Evolutionary conservation across 2,797 vertebrate species (phyloP).

Genomic region (Sebastes matsubarae): DNA sequence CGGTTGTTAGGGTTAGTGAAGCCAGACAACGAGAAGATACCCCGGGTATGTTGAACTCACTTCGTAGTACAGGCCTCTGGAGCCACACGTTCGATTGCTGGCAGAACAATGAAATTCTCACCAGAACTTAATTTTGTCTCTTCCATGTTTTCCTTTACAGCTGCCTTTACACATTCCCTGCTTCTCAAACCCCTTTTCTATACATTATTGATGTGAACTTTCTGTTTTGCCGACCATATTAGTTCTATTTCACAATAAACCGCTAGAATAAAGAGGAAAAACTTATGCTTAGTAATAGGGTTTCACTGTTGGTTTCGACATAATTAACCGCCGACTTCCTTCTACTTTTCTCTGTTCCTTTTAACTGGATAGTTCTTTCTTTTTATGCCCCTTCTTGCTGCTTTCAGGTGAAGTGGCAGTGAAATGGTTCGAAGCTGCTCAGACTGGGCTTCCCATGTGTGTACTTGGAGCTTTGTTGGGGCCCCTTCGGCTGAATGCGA

Average conservation of each 20-base stretch:
- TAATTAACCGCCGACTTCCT: neutral
- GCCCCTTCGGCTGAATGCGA: slow-evolving; percentile 85
- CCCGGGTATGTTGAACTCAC: too few species aligned
- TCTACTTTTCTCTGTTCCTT: neutral
- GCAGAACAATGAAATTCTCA: neutral
- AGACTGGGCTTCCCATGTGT: slow-evolving; percentile 97
- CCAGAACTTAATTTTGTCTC: neutral
- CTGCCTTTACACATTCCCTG: neutral
- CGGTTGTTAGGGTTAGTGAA: too few species aligned
- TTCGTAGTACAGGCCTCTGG: neutral
- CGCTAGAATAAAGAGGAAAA: neutral
- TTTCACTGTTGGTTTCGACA: neutral
- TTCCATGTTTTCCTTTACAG: neutral
- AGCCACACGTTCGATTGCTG: neutral
- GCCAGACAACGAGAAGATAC: too few species aligned
- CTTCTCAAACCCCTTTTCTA: neutral
- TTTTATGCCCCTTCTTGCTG: neutral
- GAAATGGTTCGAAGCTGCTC: slow-evolving; percentile 95
- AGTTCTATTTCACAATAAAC: neutral
- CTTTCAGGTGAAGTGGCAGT: slow-evolving; percentile 92
- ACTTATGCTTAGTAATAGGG: neutral
- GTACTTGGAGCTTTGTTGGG: slow-evolving; percentile 90
- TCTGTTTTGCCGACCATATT: neutral
- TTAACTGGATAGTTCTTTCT: neutral
- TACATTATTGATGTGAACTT: neutral